Evolutionary conservation across 2,888 invertebrate genomes (phyloP).

Genomic region (Anodontia alba): DNA sequence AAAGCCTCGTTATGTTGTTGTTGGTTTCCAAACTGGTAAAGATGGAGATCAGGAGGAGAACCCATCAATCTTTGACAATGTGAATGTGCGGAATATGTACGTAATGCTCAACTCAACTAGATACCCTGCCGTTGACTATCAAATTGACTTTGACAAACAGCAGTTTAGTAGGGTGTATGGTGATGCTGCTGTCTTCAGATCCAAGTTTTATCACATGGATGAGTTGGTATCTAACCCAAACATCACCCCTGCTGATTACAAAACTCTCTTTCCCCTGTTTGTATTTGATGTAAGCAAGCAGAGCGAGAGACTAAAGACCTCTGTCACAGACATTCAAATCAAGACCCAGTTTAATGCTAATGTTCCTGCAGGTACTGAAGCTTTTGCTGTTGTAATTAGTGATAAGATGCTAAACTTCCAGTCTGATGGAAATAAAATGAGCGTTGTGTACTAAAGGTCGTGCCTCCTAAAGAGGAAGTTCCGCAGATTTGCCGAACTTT

Average conservation of each 20-base stretch:
- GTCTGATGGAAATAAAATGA: slow-evolving; percentile 35
- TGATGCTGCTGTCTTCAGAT: slow-evolving; percentile 27
- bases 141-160: slow-evolving; percentile 33
- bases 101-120: slow-evolving; percentile 39
- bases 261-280: slow-evolving; percentile 31
- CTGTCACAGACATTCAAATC: slow-evolving; percentile 32
- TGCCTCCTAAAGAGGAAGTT: too few species aligned
- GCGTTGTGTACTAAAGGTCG: slow-evolving; percentile 21
- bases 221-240: slow-evolving; percentile 15
- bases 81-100: slow-evolving; percentile 20
- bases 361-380: slow-evolving; percentile 34
- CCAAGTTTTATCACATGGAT: slow-evolving; percentile 27
- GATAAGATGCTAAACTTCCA: slow-evolving; percentile 41
- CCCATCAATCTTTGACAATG: background rate
- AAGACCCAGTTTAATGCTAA: slow-evolving; percentile 37
- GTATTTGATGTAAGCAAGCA: slow-evolving; percentile 51
- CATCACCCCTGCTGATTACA: slow-evolving; percentile 35
- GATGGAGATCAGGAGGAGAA: slow-evolving; percentile 31
- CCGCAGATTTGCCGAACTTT: too few species aligned
- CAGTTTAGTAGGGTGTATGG: slow-evolving; percentile 38
- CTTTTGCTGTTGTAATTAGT: slow-evolving; percentile 32
- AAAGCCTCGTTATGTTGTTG: slow-evolving; percentile 37
- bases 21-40: slow-evolving; percentile 41
- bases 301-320: slow-evolving; percentile 33
- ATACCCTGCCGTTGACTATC: slow-evolving; percentile 46